Evolutionary conservation across 2,888 invertebrate genomes (phyloP), one percentile per base, ranked within the genome.

Genomic region (Cerastis rubricosa): DNA sequence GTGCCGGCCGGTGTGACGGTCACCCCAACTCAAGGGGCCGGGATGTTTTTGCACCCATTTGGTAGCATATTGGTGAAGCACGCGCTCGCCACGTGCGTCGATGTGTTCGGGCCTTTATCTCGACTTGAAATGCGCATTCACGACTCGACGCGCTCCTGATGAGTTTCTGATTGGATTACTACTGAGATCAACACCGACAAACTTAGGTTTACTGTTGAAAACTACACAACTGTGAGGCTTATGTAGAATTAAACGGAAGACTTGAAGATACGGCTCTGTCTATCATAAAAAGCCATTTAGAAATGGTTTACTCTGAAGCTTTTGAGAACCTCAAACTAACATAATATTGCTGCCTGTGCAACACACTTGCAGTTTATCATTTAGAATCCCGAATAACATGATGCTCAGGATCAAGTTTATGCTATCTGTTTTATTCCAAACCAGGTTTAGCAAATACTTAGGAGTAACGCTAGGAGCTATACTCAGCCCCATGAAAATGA

Each of bases 141-240:
- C 95, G 93, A 92, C 92, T 94, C 94, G 88, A 90, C 94, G 93
- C 92, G 90, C 93, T 90, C 80, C 85, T 91, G 91, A 94, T 91
- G 92, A 92, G 91, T 91, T 89, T 89, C 87, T 94, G 93, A 96
- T 95, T 94, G 95, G 95, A 96, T 96, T 96, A 95, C 89, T 83
- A 85, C 85, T 88, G 88, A 89, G 82, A 88, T 87, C 81, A 77
- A 74, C 66, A 74, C 79, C 59, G 35, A 83, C 84, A 78, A 89
- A 87, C 80, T 87, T 77, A 84, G 40, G 43, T 71, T 71, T 73
- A 76, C 82, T 45, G 71, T 78, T 84, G 47, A 43, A 77, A 81
- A 73, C 63, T 78, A 71, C 40, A 22, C 49, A 74, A 74, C 29
- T 71, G 19, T 40, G 19, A 45, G n/a, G 85, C 25, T 83, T 35